A percentile compares a stretch with the other conserved stretches of the same genome.
Conservation (phyloP, 2,797 vertebrate species). For the Antennarius maculatus region DNA sequence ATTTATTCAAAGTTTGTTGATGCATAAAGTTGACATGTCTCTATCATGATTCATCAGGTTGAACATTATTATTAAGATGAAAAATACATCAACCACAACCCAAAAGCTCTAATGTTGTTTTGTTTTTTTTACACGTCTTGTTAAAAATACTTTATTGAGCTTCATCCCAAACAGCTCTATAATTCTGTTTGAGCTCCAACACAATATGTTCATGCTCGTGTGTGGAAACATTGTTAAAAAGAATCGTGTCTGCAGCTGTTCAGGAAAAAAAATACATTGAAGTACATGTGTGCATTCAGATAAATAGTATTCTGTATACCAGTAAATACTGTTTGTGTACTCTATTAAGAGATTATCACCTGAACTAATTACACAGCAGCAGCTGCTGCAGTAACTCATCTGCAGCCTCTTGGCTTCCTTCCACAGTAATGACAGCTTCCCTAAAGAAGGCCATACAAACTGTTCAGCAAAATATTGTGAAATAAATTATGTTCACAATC, state of each 20-base stretch:
- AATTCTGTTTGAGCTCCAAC: not conserved
- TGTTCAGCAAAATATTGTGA: too few relatives aligned
- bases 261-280: not conserved
- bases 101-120: not conserved
- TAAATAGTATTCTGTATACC: not conserved
- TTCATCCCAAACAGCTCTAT: not conserved
- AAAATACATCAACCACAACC: not conserved
- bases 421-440: not conserved
- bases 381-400: not conserved
- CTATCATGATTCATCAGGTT: not conserved
- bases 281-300: too few relatives aligned
- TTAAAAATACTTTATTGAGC: conserved; percentile 25
- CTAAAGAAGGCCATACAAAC: too few relatives aligned
- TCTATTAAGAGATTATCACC: not conserved
- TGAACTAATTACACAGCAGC: not conserved
- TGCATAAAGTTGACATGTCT: not conserved
- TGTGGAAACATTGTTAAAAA: not conserved
- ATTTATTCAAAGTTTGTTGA: not conserved
- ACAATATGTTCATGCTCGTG: not conserved
- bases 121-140: not conserved
- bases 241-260: conserved; percentile 6
- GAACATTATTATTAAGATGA: not conserved
- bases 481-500: too few relatives aligned
- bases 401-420: not conserved
- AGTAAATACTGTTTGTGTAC: not conserved